phyloP scores from a whole-genome alignment of 2,888 invertebrate genomes.

The Eupithecia inturbata region DNA sequence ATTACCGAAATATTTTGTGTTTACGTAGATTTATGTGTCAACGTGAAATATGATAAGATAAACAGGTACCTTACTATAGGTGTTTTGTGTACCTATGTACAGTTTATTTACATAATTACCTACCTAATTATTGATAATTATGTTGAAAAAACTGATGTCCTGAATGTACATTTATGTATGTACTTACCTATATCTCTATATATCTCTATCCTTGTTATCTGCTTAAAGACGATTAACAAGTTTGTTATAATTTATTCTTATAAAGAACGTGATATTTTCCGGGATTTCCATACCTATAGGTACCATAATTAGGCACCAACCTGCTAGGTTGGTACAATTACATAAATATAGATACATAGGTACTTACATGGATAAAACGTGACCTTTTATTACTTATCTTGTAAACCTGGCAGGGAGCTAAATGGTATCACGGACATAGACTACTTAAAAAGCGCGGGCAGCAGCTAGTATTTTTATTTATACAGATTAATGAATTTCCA shows the following conservation, averaged over 20 bases:
- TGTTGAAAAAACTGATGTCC: neutral
- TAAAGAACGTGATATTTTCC: neutral
- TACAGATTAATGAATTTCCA: slow-evolving; percentile 13
- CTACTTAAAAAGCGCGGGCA: no score
- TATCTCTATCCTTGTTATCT: no score
- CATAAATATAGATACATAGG: neutral
- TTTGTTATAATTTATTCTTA: neutral
- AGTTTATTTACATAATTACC: neutral
- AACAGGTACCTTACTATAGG: neutral
- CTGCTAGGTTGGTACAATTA: neutral
- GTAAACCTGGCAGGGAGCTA: no score
- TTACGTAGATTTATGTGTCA: neutral
- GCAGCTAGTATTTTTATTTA: no score
- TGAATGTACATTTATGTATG: no score
- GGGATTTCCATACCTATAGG: neutral
- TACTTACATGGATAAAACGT: no score
- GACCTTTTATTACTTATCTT: no score
- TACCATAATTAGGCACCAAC: no score
- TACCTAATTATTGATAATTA: neutral
- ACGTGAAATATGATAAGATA: neutral
- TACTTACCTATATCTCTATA: no score
- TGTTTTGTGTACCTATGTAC: neutral
- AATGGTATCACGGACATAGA: no score
- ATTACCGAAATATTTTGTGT: slow-evolving; percentile 6
- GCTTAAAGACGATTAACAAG: neutral